These are phyloP conservation scores for Nasonia vitripennis DNA, from an alignment of 1,140 invertebrate species.

Conservation along the genomic window DNA sequence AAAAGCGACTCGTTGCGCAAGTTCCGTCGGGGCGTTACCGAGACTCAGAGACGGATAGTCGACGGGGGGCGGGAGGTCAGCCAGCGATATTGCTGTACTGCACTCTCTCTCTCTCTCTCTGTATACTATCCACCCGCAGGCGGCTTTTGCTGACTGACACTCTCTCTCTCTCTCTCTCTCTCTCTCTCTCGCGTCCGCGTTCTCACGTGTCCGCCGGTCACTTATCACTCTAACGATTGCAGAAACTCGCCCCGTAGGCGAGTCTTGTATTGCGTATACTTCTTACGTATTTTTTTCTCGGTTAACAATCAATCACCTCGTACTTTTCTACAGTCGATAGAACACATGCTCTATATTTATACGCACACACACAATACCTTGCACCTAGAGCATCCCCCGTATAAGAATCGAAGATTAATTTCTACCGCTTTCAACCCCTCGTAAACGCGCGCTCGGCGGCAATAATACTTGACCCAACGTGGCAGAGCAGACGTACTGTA, in stretches of 20 bases:
- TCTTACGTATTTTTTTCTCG: neutral
- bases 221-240: slow-evolving; percentile 66
- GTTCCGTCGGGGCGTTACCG: slow-evolving; percentile 2
- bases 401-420: slow-evolving; percentile 44
- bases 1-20: slow-evolving; percentile 13
- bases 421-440: slow-evolving; percentile 10
- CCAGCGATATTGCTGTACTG: slow-evolving; percentile 45
- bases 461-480: neutral
- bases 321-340: neutral
- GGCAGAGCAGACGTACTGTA: neutral
- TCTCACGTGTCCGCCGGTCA: slow-evolving; percentile 66
- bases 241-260: slow-evolving; percentile 39
- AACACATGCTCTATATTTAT: neutral
- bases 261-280: neutral
- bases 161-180: too few relatives aligned
- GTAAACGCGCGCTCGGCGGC: neutral
- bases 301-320: neutral
- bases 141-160: slow-evolving; percentile 56
- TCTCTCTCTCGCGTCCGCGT: slow-evolving; percentile 58
- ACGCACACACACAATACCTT: slow-evolving; percentile 15
- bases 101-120: too few relatives aligned
- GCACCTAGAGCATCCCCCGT: slow-evolving; percentile 45
- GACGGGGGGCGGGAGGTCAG: slow-evolving; percentile 55
- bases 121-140: neutral
- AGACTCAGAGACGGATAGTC: neutral